These are phyloP conservation scores for Sapayoa aenigma DNA, from an alignment of 2,113 vertebrate species.

Conservation along the genomic window DNA sequence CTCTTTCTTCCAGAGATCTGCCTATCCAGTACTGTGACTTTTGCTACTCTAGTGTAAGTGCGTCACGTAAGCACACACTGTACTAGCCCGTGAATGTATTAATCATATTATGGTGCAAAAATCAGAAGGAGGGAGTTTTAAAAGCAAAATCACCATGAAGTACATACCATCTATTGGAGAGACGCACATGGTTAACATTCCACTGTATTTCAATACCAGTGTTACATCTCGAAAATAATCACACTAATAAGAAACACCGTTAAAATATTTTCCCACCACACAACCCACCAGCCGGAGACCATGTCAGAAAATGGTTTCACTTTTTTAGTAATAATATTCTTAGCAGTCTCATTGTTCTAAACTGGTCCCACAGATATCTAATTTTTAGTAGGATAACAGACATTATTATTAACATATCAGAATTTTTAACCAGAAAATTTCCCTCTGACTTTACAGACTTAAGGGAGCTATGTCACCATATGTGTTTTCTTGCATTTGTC, in stretches of 20 bases:
- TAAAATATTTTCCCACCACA: conserved; percentile 76
- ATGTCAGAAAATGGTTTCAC: conserved; percentile 62
- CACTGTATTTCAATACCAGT: conserved; percentile 40
- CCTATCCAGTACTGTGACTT: background rate
- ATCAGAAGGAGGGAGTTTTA: background rate
- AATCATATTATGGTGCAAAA: background rate
- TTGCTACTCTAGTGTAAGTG: background rate
- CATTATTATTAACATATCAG: conserved; percentile 18
- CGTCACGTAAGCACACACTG: background rate
- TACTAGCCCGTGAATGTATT: background rate
- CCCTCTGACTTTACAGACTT: conserved; percentile 32
- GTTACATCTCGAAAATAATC: conserved; percentile 45
- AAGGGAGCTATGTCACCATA: conserved; percentile 29
- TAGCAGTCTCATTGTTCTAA: conserved; percentile 56
- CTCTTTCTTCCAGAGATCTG: background rate
- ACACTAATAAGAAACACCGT: conserved; percentile 48
- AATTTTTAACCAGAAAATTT: conserved; percentile 67
- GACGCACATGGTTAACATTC: conserved; percentile 21
- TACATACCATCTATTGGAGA: conserved; percentile 34
- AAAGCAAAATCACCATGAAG: conserved; percentile 54
- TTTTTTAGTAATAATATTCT: conserved; percentile 63
- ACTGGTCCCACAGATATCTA: conserved; percentile 69
- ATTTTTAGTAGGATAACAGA: conserved; percentile 63
- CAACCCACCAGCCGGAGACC: conserved; percentile 59
- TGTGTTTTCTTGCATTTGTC: conserved; percentile 48